Base-by-base conservation (phyloP, 2,113 vertebrate genomes). In the Tyto alba region DNA sequence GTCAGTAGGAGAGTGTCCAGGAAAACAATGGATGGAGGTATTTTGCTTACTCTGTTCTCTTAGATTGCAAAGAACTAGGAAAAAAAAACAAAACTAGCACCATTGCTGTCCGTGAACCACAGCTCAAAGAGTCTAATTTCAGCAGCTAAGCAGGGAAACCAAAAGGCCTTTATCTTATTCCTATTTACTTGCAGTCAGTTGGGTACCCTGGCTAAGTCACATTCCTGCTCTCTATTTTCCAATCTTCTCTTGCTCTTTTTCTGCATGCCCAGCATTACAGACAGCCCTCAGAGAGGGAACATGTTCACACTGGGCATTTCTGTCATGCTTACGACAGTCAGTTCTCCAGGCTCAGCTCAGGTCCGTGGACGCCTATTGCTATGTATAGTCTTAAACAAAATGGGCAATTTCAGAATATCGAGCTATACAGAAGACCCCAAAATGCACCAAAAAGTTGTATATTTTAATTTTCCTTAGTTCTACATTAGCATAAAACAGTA, bases 241-340 rank as follows among this genome's bases (percentile, higher is more conserved):
- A 17, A 17, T 22, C 66, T 29, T 34, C 34, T 48, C 53, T 68
- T 29, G n/a, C 41, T 68, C 55, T 41, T 23, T 60, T 60, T 7
- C n/a, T 16, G 5, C 3, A 15, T 3, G 8, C 7, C 73, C 68
- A 30, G 62, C 38, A 6, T 2, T 4, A 1, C 9, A 29, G 63
- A 2, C n/a, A 55, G 34, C 18, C 27, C 52, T 10, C 13, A 3
- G 66, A 38, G 57, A 25, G 34, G 7, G 13, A 38, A 3, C 41
- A 41, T 0, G 7, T 16, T 68, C 83, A 29, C 67, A 21, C 60
- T 2, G 21, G 78, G 84, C 29, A 20, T 4, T 60, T 59, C 74
- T 66, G n/a, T 81, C 69, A 13, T 0, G 6, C 57, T 43, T 67
- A 38, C 7, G 27, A 66, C 75, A 85, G 23, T 4, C 17, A 20